Evolutionary conservation across 2,888 invertebrate species (phyloP).

Genomic region (Punctoribates punctum): DNA sequence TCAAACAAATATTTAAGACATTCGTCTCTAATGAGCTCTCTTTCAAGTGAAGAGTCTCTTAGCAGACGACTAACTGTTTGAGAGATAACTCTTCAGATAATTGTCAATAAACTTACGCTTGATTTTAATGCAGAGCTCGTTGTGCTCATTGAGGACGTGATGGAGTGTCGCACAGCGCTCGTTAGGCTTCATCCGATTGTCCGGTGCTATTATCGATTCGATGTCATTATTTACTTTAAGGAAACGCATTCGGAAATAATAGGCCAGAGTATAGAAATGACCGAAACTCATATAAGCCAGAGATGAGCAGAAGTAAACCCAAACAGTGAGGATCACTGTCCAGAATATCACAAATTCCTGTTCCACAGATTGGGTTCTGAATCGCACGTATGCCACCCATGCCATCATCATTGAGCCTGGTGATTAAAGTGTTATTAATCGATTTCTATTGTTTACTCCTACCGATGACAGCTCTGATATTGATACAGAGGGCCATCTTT

Average conservation of each 20-base stretch:
- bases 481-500: slow-evolving; percentile 3
- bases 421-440: too few relatives aligned
- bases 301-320: slow-evolving; percentile 32
- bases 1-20: slow-evolving; percentile 9
- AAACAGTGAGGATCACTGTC: slow-evolving; percentile 27
- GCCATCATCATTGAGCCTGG: slow-evolving; percentile 36
- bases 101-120: slow-evolving; percentile 32
- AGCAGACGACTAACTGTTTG: background rate
- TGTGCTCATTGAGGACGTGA: slow-evolving; percentile 41
- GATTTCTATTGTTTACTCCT: too few relatives aligned
- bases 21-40: too few relatives aligned
- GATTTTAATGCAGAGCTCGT: slow-evolving; percentile 41
- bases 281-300: slow-evolving; percentile 36
- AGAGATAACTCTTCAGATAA: background rate
- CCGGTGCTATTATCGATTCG: slow-evolving; percentile 41
- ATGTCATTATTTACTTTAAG: slow-evolving; percentile 42
- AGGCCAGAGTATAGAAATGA: slow-evolving; percentile 36
- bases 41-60: too few relatives aligned
- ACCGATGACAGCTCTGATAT: slow-evolving; percentile 28
- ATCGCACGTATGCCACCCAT: slow-evolving; percentile 31
- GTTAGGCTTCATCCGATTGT: slow-evolving; percentile 40
- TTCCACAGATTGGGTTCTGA: slow-evolving; percentile 21
- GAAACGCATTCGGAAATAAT: slow-evolving; percentile 42
- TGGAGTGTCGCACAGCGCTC: slow-evolving; percentile 36
- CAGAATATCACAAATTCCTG: background rate